Evolutionary conservation across 1,140 invertebrate species (phyloP).

Genomic region (Nymphalis io): DNA sequence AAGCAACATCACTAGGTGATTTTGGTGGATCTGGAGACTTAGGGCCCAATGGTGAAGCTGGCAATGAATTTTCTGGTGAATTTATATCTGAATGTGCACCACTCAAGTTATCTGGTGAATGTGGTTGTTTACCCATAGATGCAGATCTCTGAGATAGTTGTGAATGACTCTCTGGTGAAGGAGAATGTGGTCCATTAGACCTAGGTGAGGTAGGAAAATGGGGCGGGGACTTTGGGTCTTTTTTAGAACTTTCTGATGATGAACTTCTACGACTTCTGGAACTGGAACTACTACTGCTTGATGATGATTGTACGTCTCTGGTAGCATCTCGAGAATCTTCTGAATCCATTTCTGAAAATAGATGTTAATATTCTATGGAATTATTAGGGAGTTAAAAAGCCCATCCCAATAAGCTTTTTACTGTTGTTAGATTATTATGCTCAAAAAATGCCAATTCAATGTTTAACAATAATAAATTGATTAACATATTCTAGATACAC

Average conservation of each 20-base stretch:
- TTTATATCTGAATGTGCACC: constrained; percentile 71
- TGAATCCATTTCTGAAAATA: constrained; percentile 77
- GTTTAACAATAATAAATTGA: not conserved
- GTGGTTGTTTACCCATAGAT: constrained; percentile 43
- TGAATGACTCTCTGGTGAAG: constrained; percentile 59
- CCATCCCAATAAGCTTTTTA: constrained; percentile 28
- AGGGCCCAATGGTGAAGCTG: constrained; percentile 58
- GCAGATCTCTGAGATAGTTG: constrained; percentile 50
- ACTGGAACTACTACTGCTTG: constrained; percentile 77
- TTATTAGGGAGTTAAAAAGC: constrained; percentile 8
- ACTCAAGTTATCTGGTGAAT: constrained; percentile 67
- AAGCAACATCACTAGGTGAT: constrained; percentile 66
- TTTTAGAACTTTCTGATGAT: constrained; percentile 71
- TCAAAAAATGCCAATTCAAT: constrained; percentile 3
- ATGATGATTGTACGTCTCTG: constrained; percentile 69
- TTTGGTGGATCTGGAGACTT: constrained; percentile 65
- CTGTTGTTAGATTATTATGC: constrained; percentile 14
- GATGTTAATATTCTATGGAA: constrained; percentile 19
- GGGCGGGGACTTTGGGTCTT: constrained; percentile 62
- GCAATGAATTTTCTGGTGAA: constrained; percentile 71
- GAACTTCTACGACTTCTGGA: constrained; percentile 73
- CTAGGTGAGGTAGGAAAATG: constrained; percentile 52
- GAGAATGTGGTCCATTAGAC: constrained; percentile 56
- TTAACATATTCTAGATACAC: not conserved
- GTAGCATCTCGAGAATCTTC: constrained; percentile 77